Conservation (phyloP, 92 coral and sea anemone species). For the Nematostella vectensis region DNA sequence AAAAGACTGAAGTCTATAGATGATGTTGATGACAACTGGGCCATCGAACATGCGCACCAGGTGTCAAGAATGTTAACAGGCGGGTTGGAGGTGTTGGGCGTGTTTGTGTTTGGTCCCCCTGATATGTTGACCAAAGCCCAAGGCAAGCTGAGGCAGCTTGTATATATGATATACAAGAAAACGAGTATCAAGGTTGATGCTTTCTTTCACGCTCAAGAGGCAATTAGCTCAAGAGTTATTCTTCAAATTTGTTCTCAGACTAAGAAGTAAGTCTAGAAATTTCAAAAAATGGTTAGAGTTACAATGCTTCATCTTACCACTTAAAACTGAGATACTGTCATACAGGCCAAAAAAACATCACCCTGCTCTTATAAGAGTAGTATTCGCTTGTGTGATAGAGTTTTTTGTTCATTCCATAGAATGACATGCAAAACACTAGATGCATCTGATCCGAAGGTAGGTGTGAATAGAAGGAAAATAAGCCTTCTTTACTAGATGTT, state of each 20-base stretch:
- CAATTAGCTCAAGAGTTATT: constrained; percentile 45
- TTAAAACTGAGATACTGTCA: too few relatives aligned
- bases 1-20: constrained; percentile 18
- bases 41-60: constrained; percentile 89
- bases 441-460: constrained; percentile 65
- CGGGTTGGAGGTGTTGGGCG: constrained; percentile 70
- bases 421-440: constrained; percentile 76
- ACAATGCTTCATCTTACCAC: too few relatives aligned
- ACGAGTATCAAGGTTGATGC: constrained; percentile 45
- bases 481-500: too few relatives aligned
- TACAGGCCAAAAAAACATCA: too few relatives aligned
- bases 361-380: too few relatives aligned
- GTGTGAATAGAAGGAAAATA: constrained; percentile 3
- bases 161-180: constrained; percentile 64
- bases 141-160: constrained; percentile 61
- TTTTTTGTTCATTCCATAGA: constrained; percentile 36
- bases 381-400: too few relatives aligned
- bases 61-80: constrained; percentile 90
- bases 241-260: constrained; percentile 88
- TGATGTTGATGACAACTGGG: constrained; percentile 72
- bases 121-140: constrained; percentile 61
- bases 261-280: constrained; percentile 97
- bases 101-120: constrained; percentile 85
- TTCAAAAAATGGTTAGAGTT: too few relatives aligned
- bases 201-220: constrained; percentile 35